Evolutionary conservation across 2,113 vertebrate genomes (phyloP), one percentile per base, ranked within the genome.

Genomic region (Gallinago paraguaiae): DNA sequence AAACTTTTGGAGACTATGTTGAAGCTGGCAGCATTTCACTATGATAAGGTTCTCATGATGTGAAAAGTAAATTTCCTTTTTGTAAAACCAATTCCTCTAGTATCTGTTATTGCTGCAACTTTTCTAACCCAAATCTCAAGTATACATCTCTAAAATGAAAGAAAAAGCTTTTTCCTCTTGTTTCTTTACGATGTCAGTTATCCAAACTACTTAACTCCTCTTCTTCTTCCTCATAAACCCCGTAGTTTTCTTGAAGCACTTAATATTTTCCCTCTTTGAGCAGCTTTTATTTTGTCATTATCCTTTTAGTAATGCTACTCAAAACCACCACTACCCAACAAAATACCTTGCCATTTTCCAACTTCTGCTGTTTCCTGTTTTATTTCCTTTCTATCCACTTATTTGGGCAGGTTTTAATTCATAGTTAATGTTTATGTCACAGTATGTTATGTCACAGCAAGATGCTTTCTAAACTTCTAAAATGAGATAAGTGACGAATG

Each of bases 11-110:
- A 84, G 24, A 63, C 45, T 76, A 30, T 68, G 45, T 72, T 82
- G 83, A 90, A 96, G 82, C 24, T 82, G 91, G 87, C 72, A 92
- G 53, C 50, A 92, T 92, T 92, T 94, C 71, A 64, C 64, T 60
- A 8, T 22, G 39, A 68, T 78, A 91, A 82, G 41, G 31, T 33
- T 94, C 30, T 70, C 41, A 64, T 24, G 31, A 69, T 35, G 10
- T 65, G 65, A 79, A 90, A 90, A 48, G 16, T 7, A 71, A 70
- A 78, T 43, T 90, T 77, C 56, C 23, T 54, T 64, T 61, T 82
- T 45, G 11, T 5, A 68, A 75, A 74, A 84, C 24, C 64, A 39
- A 37, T 69, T 92, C 41, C 56, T 65, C 19, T 71, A 68, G 11
- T 84, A 56, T 56, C 35, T 81, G 35, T 70, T 86, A 78, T 27